phyloP scores from a whole-genome alignment of 2,888 invertebrate species.

The Machimus rusticus region DNA sequence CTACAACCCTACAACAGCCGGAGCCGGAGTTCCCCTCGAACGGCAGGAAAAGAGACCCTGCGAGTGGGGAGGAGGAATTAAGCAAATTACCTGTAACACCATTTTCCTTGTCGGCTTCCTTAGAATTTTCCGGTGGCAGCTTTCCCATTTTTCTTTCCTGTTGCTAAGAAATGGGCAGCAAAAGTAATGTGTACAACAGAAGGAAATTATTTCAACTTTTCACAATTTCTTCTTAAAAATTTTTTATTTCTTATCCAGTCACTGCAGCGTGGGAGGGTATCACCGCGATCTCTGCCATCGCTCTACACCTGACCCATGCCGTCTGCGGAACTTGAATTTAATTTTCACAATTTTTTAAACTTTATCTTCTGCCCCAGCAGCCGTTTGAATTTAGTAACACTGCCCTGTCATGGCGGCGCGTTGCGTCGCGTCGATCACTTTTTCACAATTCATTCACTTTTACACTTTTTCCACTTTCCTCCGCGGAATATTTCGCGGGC shows the following conservation, averaged over 20 bases:
- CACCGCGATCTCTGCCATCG: not conserved
- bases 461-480: not conserved
- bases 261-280: not conserved
- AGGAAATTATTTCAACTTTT: not conserved
- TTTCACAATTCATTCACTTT: not conserved
- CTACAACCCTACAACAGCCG: not conserved
- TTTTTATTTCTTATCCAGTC: not conserved
- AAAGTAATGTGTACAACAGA: not conserved
- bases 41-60: not conserved
- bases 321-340: not conserved
- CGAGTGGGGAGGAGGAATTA: not conserved
- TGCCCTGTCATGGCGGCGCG: not conserved
- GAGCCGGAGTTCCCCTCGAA: not conserved
- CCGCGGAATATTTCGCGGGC: not conserved
- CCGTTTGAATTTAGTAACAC: not conserved
- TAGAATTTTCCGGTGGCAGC: not conserved
- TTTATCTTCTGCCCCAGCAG: not conserved
- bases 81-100: slow-evolving; percentile 34
- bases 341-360: not conserved
- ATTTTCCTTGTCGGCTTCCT: slow-evolving; percentile 18
- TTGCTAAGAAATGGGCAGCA: not conserved
- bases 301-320: not conserved
- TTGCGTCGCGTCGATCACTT: not conserved
- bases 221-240: not conserved
- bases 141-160: slow-evolving; percentile 7